Evolutionary conservation across 2,888 invertebrate genomes (phyloP).

Genomic region (Elmis aenea): DNA sequence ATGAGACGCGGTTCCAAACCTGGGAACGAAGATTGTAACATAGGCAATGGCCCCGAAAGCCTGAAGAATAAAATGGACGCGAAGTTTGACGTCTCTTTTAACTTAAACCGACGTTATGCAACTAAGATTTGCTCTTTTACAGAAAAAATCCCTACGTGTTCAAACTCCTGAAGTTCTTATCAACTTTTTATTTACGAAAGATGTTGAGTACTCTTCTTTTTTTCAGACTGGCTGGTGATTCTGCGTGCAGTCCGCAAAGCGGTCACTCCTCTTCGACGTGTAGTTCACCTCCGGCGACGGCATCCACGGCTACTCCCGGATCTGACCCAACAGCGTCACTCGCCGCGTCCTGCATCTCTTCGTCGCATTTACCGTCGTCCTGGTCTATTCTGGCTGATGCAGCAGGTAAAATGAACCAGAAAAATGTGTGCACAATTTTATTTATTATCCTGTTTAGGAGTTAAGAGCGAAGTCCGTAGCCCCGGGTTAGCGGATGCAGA

Average conservation of each 20-base stretch:
- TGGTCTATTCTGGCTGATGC: slow-evolving; percentile 42
- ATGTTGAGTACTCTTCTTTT: no score
- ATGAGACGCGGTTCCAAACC: no score
- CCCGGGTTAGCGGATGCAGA: slow-evolving; percentile 56
- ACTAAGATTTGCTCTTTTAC: no score
- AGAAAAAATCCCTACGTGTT: no score
- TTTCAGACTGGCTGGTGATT: slow-evolving; percentile 45
- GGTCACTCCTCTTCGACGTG: slow-evolving; percentile 57
- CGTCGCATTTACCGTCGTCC: slow-evolving; percentile 39
- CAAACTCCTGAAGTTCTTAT: no score
- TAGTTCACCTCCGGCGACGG: slow-evolving; percentile 50
- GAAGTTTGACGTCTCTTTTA: no score
- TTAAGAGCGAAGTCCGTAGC: slow-evolving; percentile 71
- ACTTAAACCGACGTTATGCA: no score
- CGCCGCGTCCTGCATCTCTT: slow-evolving; percentile 32
- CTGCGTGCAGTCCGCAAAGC: slow-evolving; percentile 52
- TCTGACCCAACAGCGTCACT: slow-evolving; percentile 36
- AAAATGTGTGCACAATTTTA: not conserved
- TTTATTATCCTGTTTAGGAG: slow-evolving; percentile 39
- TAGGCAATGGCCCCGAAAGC: no score
- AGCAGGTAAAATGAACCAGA: no score
- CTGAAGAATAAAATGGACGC: no score
- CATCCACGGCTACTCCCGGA: slow-evolving; percentile 30
- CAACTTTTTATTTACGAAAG: no score
- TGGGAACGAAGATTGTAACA: no score